Percentiles rank a stretch among this genome's conserved stretches.
These are phyloP conservation scores for Nannobrachium achirus DNA, from an alignment of 2,113 vertebrate species.

Conservation along the genomic window DNA sequence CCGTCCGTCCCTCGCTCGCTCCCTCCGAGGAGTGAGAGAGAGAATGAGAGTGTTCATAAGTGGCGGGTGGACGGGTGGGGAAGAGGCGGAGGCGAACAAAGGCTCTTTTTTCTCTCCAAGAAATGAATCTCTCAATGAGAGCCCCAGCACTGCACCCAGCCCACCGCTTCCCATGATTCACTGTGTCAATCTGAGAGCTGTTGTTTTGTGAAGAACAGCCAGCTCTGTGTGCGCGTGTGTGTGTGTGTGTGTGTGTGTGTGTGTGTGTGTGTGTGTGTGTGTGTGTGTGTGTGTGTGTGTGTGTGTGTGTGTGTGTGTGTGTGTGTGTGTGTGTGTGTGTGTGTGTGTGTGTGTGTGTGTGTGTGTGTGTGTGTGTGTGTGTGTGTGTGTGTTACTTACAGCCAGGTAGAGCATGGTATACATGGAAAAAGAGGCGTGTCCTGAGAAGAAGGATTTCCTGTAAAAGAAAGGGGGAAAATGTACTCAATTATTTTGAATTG, in stretches of 20 bases:
- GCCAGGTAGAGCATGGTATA: too few species aligned
- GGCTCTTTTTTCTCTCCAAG: slow-evolving; percentile 20
- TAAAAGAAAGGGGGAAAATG: too few species aligned
- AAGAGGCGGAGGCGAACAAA: slow-evolving; percentile 22
- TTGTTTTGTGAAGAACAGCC: slow-evolving; percentile 23
- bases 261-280: slow-evolving; percentile 14
- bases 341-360: not conserved
- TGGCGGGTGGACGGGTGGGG: slow-evolving; percentile 16
- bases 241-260: not conserved
- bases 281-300: slow-evolving; percentile 18
- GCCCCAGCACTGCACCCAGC: slow-evolving; percentile 16
- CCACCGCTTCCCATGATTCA: slow-evolving; percentile 29
- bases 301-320: slow-evolving; percentile 16
- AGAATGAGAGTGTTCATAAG: slow-evolving; percentile 46
- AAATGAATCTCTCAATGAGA: slow-evolving; percentile 39
- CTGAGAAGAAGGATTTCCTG: too few species aligned
- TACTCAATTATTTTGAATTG: too few species aligned
- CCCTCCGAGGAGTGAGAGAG: slow-evolving; percentile 35
- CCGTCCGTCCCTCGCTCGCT: not conserved
- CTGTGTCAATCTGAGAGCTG: slow-evolving; percentile 22
- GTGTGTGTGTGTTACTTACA: slow-evolving; percentile 8
- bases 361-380: slow-evolving; percentile 13
- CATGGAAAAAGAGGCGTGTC: too few species aligned
- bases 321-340: slow-evolving; percentile 6
- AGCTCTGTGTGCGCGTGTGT: not conserved